Base-by-base conservation (phyloP, 2,888 invertebrate species). In the Trissoscelio sp. region DNA sequence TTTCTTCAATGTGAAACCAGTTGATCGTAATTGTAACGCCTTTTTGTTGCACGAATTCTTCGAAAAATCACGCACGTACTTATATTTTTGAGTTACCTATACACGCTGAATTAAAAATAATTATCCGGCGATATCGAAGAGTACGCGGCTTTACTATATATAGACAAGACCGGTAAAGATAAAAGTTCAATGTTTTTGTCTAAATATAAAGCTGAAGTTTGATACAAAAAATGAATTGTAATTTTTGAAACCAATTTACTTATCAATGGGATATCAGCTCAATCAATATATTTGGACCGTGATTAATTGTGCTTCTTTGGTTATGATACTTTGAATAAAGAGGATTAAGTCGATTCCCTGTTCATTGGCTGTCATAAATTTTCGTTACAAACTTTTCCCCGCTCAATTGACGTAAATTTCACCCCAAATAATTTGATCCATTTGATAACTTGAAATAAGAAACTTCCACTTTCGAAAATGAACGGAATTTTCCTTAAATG, bases 31-130 rank as follows among this genome's bases (percentile, higher is more conserved):
- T 70, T 72, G 51, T 18, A 34, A 31, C 12, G 42, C n/a, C 11
- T 72, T 39, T 48, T 67, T 44, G 58, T 4, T 6, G 18, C 28
- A 60, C 28, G 16, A 28, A 14, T 53, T 28, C 18, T 28, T 1
- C 28, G n/a, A 5, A 14, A 31, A 55, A 55, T 44, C 22, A 28
- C 4, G 22, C 42, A 14, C 4, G 11, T 20, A 24, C 18, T 11
- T 9, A 44, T 16, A 14, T 6, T 14, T 57, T 20, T 39, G 16
- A 39, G 2, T 44, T 12, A 48, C 31, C 70, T 46, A n/a, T n/a
- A n/a, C n/a, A 48, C 31, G 24, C 24, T 46, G 55, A 55, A 62
- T 51, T 44, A 55, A 73, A 73, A 73, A 55, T 73, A 73, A 64
- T 73, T 55, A 44, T 22, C 53, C 37, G 31, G n/a, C 28, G 20